phyloP scores from a whole-genome alignment of 2,888 invertebrate genomes.

The Syritta pipiens region DNA sequence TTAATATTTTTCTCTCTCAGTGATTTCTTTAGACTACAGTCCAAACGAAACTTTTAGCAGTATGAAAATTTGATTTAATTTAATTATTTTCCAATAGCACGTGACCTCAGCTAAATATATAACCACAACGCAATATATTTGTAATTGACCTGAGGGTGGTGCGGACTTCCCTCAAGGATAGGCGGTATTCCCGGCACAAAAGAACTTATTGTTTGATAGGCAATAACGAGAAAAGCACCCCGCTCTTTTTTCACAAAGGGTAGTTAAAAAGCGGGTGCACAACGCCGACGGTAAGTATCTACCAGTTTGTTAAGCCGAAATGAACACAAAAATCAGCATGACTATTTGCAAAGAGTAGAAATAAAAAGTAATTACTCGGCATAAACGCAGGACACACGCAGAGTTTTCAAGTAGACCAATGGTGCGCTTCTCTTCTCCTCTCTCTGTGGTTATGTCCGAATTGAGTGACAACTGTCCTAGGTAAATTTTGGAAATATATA shows the following conservation, averaged over 20 bases:
- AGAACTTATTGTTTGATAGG: conserved; percentile 43
- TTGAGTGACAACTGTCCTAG: conserved; percentile 6
- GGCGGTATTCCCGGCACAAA: conserved; percentile 18
- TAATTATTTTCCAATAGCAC: conserved; percentile 34
- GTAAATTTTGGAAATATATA: no score
- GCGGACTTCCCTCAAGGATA: not conserved
- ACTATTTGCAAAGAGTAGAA: conserved; percentile 9
- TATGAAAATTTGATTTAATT: conserved; percentile 28
- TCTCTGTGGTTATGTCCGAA: conserved; percentile 30
- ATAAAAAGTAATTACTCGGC: conserved; percentile 56
- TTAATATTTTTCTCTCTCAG: no score
- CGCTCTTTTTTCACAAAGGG: conserved; percentile 42
- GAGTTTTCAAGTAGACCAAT: conserved; percentile 44
- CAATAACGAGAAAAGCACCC: conserved; percentile 55
- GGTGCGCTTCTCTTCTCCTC: conserved; percentile 20
- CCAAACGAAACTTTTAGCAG: not conserved
- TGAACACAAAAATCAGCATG: conserved; percentile 54
- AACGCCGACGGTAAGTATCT: conserved; percentile 39
- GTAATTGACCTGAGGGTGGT: conserved; percentile 37
- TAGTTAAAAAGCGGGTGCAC: conserved; percentile 22
- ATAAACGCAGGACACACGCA: conserved; percentile 39
- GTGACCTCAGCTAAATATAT: conserved; percentile 18
- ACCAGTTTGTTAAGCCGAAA: conserved; percentile 52
- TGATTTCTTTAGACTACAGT: not conserved
- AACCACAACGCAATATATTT: conserved; percentile 26